Percentiles rank a stretch among this genome's conserved stretches.
These are phyloP conservation scores for Oreochromis grahami DNA, from an alignment of 2,797 vertebrate genomes.

Conservation along the genomic window DNA sequence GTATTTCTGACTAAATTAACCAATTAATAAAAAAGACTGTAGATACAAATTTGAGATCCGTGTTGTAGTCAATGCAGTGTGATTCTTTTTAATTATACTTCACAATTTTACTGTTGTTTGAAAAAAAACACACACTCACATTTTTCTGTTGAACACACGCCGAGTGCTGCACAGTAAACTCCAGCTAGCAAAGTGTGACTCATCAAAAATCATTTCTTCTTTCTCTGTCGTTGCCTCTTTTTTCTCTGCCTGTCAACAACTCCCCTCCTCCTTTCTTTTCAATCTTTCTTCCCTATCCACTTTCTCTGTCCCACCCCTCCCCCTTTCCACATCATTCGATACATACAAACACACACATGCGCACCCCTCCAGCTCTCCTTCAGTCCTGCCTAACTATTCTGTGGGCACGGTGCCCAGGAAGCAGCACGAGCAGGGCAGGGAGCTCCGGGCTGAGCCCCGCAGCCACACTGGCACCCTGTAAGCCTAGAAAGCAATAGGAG, in stretches of 20 bases:
- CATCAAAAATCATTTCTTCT: constrained; percentile 50
- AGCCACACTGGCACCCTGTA: constrained; percentile 20
- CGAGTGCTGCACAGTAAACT: background rate
- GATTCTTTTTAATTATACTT: background rate
- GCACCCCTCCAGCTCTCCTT: constrained; percentile 30
- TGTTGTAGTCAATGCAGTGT: background rate
- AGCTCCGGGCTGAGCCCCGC: constrained; percentile 38
- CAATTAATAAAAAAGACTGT: background rate
- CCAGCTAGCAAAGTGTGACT: constrained; percentile 53
- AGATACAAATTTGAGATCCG: background rate
- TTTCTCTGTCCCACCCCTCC: background rate
- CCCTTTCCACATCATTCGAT: constrained; percentile 11
- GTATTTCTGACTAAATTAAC: background rate
- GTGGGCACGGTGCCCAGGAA: constrained; percentile 52
- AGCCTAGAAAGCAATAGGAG: constrained; percentile 15
- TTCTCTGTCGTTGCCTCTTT: constrained; percentile 8
- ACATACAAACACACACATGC: constrained; percentile 21
- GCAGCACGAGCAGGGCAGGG: constrained; percentile 43
- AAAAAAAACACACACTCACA: background rate
- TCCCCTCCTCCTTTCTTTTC: constrained; percentile 15
- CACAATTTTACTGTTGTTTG: background rate
- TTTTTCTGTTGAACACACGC: background rate
- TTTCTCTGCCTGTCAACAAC: constrained; percentile 10
- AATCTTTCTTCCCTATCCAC: background rate
- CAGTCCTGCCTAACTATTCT: constrained; percentile 44